These are phyloP conservation scores for Pseudomyrmex concolor DNA, from an alignment of 1,140 invertebrate species.

Conservation along the genomic window DNA sequence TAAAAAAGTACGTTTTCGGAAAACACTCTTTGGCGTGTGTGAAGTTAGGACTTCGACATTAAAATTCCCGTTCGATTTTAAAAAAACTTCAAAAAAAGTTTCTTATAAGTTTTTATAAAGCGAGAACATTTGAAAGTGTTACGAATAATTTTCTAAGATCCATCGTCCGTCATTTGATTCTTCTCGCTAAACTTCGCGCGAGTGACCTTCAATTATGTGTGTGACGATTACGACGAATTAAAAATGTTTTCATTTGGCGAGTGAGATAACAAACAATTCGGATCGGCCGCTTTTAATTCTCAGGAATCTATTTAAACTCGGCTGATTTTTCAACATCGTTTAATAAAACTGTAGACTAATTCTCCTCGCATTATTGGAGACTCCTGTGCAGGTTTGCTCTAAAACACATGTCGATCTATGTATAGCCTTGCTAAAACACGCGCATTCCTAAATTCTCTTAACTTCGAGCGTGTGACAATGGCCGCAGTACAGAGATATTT, in stretches of 20 bases:
- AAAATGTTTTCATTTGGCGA: conserved; percentile 20
- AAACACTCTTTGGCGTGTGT: conserved; percentile 18
- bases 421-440: conserved; percentile 37
- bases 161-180: conserved; percentile 8
- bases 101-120: too few species aligned
- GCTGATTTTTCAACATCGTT: conserved; percentile 40
- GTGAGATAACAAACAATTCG: conserved; percentile 49
- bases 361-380: conserved; percentile 26
- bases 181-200: conserved; percentile 16
- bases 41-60: background rate
- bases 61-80: background rate
- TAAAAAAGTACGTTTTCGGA: conserved; percentile 20
- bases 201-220: conserved; percentile 46
- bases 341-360: conserved; percentile 52
- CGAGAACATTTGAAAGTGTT: too few species aligned
- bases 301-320: conserved; percentile 33
- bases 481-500: background rate
- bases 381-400: conserved; percentile 1
- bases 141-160: background rate
- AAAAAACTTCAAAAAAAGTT: background rate
- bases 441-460: conserved; percentile 5
- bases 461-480: conserved; percentile 23
- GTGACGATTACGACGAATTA: conserved; percentile 16
- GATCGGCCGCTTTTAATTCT: conserved; percentile 37
- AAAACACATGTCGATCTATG: conserved; percentile 53